Percentiles rank a stretch among this genome's conserved stretches.
Evolutionary conservation across 2,888 invertebrate genomes (phyloP).

Genomic region (Lithophane semibrunnea): DNA sequence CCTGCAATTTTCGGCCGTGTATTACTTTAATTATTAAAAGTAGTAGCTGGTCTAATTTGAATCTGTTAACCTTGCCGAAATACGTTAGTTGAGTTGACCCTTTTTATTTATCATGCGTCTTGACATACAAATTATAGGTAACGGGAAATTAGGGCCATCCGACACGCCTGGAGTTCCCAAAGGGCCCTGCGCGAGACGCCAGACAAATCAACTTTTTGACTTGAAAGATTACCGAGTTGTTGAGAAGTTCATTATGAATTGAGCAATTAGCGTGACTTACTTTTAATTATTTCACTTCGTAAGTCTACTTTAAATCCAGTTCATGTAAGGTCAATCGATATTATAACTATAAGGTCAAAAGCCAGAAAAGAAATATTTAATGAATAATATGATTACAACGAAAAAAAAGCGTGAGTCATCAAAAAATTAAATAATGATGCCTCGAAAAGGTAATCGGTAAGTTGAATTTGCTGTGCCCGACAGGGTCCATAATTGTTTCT

Average conservation of each 20-base stretch:
- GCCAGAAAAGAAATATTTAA: conserved; percentile 10
- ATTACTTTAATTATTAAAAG: neutral
- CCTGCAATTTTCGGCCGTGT: no score
- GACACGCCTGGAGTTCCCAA: conserved; percentile 28
- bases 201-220: no score
- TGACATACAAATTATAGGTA: conserved; percentile 28
- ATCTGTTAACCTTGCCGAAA: conserved; percentile 17
- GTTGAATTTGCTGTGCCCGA: no score
- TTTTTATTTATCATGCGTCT: conserved; percentile 31
- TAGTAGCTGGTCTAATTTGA: neutral
- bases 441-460: neutral
- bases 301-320: conserved; percentile 39
- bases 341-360: conserved; percentile 26
- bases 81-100: conserved; percentile 23
- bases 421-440: neutral
- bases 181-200: neutral
- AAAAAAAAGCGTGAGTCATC: conserved; percentile 26
- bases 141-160: conserved; percentile 27
- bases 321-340: conserved; percentile 37
- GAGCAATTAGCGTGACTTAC: conserved; percentile 29
- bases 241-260: conserved; percentile 14
- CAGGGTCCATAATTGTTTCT: no score
- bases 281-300: conserved; percentile 37
- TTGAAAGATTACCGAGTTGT: no score
- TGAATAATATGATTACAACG: neutral